Evolutionary conservation across 1,140 invertebrate species (phyloP).

Genomic region (Akabosia matsudoensis): DNA sequence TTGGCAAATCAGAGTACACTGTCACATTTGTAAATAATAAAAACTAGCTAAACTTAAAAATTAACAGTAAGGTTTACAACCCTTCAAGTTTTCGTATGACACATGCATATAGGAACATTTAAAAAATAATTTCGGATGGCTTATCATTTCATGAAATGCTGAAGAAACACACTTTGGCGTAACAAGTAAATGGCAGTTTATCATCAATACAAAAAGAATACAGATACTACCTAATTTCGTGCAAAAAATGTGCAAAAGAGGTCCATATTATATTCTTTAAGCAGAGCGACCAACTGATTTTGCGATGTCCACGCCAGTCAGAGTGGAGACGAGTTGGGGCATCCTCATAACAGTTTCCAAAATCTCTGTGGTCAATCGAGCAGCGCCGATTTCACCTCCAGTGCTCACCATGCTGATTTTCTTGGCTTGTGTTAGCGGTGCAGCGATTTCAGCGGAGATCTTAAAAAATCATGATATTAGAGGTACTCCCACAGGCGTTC

Average conservation of each 20-base stretch:
- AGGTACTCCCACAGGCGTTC: constrained; percentile 32
- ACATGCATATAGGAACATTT: too few relatives aligned
- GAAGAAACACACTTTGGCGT: too few relatives aligned
- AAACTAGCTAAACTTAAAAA: too few relatives aligned
- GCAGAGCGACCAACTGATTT: constrained; percentile 57
- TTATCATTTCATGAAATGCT: too few relatives aligned
- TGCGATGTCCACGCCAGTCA: constrained; percentile 89
- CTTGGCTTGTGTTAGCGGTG: constrained; percentile 85
- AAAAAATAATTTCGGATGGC: too few relatives aligned
- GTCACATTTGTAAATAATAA: too few relatives aligned
- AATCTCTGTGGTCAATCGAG: constrained; percentile 89
- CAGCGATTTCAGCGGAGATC: constrained; percentile 92
- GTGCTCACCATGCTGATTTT: constrained; percentile 93
- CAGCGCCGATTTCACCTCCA: constrained; percentile 88
- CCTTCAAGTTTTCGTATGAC: too few relatives aligned
- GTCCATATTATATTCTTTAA: not conserved
- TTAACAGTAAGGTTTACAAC: too few relatives aligned
- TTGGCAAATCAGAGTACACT: too few relatives aligned
- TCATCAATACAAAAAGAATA: too few relatives aligned
- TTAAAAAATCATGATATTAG: constrained; percentile 51
- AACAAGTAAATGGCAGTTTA: too few relatives aligned
- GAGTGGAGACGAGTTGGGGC: constrained; percentile 79
- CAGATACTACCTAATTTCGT: too few relatives aligned
- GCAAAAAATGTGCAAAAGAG: not conserved
- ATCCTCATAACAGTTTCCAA: constrained; percentile 86